A percentile compares a stretch with the other conserved stretches of the same genome.
These are phyloP conservation scores for Drosophila nigromelanica DNA, from an alignment of 1,140 invertebrate genomes.

Conservation along the genomic window DNA sequence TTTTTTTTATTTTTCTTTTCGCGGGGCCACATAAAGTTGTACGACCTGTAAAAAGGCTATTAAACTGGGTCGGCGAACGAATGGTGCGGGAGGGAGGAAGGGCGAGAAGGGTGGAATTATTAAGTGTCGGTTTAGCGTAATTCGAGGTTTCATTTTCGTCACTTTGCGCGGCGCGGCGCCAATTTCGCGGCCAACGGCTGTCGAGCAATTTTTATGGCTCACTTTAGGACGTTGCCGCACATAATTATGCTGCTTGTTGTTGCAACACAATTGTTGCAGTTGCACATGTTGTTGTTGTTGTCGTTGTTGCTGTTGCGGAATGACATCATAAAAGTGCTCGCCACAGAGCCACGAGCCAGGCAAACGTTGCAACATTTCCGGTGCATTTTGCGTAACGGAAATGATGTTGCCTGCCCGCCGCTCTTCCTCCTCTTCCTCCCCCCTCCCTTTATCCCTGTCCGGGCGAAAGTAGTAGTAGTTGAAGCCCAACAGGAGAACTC, in stretches of 20 bases:
- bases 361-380: constrained; percentile 65
- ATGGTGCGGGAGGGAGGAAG: background rate
- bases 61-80: constrained; percentile 66
- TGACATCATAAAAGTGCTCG: constrained; percentile 73
- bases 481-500: constrained; percentile 7
- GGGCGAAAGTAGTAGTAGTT: background rate
- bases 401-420: constrained; percentile 44
- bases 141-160: constrained; percentile 82
- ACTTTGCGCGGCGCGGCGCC: constrained; percentile 65
- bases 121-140: constrained; percentile 82
- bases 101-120: constrained; percentile 55
- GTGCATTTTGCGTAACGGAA: constrained; percentile 75
- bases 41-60: constrained; percentile 82
- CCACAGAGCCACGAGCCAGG: constrained; percentile 5
- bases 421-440: background rate
- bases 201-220: constrained; percentile 62
- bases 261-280: constrained; percentile 32
- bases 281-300: constrained; percentile 26
- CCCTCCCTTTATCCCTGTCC: background rate
- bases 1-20: constrained; percentile 15
- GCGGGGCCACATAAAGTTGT: constrained; percentile 69
- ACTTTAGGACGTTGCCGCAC: constrained; percentile 42
- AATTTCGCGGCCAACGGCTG: constrained; percentile 47
- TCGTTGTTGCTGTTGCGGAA: constrained; percentile 41
- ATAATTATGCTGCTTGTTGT: constrained; percentile 64